These are phyloP conservation scores for Podarcis siculus DNA, from an alignment of 2,797 vertebrate species.

Conservation along the genomic window DNA sequence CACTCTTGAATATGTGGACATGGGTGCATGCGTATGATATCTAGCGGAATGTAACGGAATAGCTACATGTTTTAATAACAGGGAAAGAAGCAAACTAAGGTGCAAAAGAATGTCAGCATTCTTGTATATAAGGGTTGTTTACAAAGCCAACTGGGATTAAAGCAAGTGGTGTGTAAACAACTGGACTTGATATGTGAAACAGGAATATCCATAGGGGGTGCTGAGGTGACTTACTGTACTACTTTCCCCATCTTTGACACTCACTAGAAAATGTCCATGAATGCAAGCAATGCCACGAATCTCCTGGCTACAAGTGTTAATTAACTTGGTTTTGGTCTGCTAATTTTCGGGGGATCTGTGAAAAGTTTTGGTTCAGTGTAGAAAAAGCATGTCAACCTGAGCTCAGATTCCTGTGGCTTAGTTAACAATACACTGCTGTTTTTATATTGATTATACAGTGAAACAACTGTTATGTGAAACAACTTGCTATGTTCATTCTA, in stretches of 20 bases:
- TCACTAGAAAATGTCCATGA: not conserved
- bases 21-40: not conserved
- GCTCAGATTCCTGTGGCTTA: conserved; percentile 8
- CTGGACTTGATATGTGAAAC: not conserved
- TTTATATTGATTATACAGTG: not conserved
- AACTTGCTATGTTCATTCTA: not conserved
- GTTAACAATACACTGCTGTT: conserved; percentile 17
- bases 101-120: not conserved
- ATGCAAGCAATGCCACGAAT: not conserved
- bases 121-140: not conserved
- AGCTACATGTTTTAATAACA: not conserved
- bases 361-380: conserved; percentile 33
- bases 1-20: not conserved
- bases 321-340: conserved; percentile 5
- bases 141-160: not conserved
- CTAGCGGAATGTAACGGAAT: not conserved
- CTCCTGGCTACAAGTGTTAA: conserved; percentile 13
- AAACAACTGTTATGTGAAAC: conserved; percentile 9
- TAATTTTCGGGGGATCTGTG: not conserved
- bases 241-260: not conserved
- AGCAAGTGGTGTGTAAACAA: not conserved
- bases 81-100: not conserved
- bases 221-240: not conserved
- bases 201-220: not conserved
- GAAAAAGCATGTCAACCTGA: conserved; percentile 32